Percentiles rank a stretch among this genome's conserved stretches.
Evolutionary conservation across 2,113 vertebrate genomes (phyloP).

Genomic region (Rallus limicola): DNA sequence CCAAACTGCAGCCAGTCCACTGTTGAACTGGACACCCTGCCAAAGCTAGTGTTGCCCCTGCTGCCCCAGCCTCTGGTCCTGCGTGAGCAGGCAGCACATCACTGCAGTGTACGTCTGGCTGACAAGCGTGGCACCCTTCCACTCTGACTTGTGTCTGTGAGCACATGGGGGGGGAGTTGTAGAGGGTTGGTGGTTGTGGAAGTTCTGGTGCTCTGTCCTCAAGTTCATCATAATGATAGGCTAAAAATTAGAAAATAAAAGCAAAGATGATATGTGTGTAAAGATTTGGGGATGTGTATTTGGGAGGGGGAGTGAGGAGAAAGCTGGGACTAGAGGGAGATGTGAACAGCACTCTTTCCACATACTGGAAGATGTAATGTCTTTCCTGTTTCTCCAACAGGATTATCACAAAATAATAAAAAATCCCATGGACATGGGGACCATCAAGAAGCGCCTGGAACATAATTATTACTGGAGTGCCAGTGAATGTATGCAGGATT

Average conservation of each 20-base stretch:
- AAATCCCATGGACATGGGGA: conserved; percentile 97
- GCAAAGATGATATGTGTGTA: not conserved
- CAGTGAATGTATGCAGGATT: conserved; percentile 96
- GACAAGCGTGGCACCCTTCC: no score
- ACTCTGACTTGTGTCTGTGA: not conserved
- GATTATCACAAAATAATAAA: conserved; percentile 97
- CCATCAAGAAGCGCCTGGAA: conserved; percentile 94
- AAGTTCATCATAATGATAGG: not conserved
- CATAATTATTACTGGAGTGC: conserved; percentile 95
- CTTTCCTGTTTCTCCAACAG: conserved; percentile 67
- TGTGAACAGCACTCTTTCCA: not conserved
- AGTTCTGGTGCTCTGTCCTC: not conserved
- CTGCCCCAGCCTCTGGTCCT: not conserved
- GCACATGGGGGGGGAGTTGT: not conserved
- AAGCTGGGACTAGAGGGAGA: not conserved
- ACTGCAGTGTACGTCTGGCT: not conserved
- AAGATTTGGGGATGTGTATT: not conserved
- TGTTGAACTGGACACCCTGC: not conserved
- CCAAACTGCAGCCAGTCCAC: not conserved
- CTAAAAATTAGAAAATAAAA: not conserved
- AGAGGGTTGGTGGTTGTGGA: not conserved
- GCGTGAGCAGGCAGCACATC: rapidly evolving
- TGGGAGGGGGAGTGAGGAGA: not conserved
- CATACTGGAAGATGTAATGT: not conserved
- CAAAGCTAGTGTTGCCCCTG: not conserved